These are phyloP conservation scores for Osmerus eperlanus DNA, from an alignment of 2,113 vertebrate species.

Conservation along the genomic window DNA sequence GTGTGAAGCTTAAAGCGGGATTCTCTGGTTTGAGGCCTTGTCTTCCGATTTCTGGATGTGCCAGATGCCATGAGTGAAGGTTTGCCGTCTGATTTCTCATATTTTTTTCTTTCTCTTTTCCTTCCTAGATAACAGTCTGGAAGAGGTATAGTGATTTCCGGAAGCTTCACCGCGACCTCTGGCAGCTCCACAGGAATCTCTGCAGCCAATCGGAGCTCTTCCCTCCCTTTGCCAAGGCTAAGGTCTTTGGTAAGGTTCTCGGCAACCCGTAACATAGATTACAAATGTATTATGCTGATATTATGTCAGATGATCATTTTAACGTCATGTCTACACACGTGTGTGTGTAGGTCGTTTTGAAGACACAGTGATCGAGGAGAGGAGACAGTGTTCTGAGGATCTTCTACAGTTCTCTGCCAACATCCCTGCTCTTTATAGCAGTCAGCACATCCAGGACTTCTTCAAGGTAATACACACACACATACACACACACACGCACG, in stretches of 20 bases:
- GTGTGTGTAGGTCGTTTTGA: conserved; percentile 87
- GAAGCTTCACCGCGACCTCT: conserved; percentile 94
- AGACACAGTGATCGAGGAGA: conserved; percentile 90
- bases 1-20: too few relatives aligned
- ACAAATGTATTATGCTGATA: neutral
- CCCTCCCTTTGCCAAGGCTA: conserved; percentile 94
- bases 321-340: neutral
- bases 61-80: conserved; percentile 4
- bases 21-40: too few relatives aligned
- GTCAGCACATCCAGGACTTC: conserved; percentile 90
- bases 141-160: conserved; percentile 98
- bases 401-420: conserved; percentile 97
- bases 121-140: conserved; percentile 89
- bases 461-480: conserved; percentile 82
- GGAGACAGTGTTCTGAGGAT: conserved; percentile 95
- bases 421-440: conserved; percentile 90
- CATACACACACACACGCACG: neutral
- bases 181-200: conserved; percentile 90
- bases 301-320: neutral
- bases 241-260: conserved; percentile 89
- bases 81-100: neutral
- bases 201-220: conserved; percentile 91
- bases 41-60: too few relatives aligned
- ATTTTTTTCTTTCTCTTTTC: conserved; percentile 38
- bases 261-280: neutral